A percentile compares a stretch with the other conserved stretches of the same genome.
Evolutionary conservation across 53 echinoderm and acorn worm genomes (phyloP).

Genomic region (Paelopatides confundens): DNA sequence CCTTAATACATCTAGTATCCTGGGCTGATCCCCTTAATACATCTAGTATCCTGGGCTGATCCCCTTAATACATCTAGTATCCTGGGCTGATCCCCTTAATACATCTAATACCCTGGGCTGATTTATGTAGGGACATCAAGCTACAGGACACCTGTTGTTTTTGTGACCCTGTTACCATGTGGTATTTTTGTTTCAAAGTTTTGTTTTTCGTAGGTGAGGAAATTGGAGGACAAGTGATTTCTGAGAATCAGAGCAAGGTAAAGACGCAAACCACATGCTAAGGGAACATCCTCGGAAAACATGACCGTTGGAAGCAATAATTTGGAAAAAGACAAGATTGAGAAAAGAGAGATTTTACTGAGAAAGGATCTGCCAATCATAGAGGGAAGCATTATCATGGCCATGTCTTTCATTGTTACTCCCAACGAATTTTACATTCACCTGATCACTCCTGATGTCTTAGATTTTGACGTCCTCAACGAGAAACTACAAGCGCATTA

Average conservation of each 20-base stretch:
- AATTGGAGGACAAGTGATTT: background rate
- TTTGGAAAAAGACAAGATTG: background rate
- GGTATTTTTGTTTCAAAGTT: too few relatives aligned
- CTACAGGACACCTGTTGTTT: too few relatives aligned
- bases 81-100: too few relatives aligned
- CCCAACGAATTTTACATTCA: slow-evolving; percentile 92
- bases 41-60: too few relatives aligned
- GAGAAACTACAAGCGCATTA: slow-evolving; percentile 73
- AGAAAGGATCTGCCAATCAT: slow-evolving; percentile 17
- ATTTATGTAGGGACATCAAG: too few relatives aligned
- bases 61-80: too few relatives aligned
- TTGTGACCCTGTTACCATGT: too few relatives aligned
- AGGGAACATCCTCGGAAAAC: background rate
- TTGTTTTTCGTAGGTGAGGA: background rate
- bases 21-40: too few relatives aligned
- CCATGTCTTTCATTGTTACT: slow-evolving; percentile 80
- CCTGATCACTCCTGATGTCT: slow-evolving; percentile 63
- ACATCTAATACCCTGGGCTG: too few relatives aligned
- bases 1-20: too few relatives aligned
- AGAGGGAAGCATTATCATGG: slow-evolving; percentile 64
- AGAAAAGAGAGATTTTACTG: background rate
- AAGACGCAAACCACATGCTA: background rate
- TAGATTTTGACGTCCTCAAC: slow-evolving; percentile 73
- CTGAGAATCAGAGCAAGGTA: background rate
- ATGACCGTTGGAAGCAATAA: background rate